These are phyloP conservation scores for Zophobas atratus DNA, from an alignment of 1,140 invertebrate genomes.

Conservation along the genomic window DNA sequence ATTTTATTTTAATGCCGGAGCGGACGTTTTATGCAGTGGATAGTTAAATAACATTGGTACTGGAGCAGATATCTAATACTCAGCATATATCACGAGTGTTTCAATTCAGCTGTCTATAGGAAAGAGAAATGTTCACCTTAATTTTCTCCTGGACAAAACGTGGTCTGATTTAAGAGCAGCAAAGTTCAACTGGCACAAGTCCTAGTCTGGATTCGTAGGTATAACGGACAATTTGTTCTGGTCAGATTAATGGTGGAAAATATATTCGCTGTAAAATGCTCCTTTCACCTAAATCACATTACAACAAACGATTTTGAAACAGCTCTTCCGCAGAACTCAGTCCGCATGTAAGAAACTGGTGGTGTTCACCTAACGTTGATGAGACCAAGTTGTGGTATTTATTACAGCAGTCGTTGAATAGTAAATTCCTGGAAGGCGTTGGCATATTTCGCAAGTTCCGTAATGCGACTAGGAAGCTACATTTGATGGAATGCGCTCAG, in stretches of 20 bases:
- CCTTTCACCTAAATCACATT: neutral
- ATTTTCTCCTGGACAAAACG: constrained; percentile 64
- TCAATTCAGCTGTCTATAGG: constrained; percentile 62
- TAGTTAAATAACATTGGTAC: constrained; percentile 39
- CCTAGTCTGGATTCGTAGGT: constrained; percentile 56
- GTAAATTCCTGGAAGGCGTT: constrained; percentile 60
- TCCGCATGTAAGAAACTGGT: neutral
- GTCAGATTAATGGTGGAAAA: constrained; percentile 17
- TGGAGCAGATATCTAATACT: constrained; percentile 21
- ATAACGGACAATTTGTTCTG: constrained; percentile 22
- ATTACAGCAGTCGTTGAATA: constrained; percentile 53
- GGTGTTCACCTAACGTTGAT: constrained; percentile 50
- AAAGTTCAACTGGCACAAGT: constrained; percentile 63
- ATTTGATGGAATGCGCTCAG: constrained; percentile 58
- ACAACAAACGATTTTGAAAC: neutral
- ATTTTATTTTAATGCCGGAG: no score
- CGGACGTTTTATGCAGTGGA: neutral
- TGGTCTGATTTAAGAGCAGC: constrained; percentile 57
- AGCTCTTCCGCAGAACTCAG: neutral
- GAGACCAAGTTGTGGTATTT: constrained; percentile 55
- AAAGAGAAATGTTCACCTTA: constrained; percentile 65
- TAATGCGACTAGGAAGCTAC: constrained; percentile 59
- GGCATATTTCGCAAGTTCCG: constrained; percentile 58
- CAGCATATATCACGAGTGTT: constrained; percentile 59
- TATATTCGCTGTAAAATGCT: constrained; percentile 14